These are phyloP conservation scores for Zaprionus inermis DNA, from an alignment of 1,140 invertebrate species.

Conservation along the genomic window DNA sequence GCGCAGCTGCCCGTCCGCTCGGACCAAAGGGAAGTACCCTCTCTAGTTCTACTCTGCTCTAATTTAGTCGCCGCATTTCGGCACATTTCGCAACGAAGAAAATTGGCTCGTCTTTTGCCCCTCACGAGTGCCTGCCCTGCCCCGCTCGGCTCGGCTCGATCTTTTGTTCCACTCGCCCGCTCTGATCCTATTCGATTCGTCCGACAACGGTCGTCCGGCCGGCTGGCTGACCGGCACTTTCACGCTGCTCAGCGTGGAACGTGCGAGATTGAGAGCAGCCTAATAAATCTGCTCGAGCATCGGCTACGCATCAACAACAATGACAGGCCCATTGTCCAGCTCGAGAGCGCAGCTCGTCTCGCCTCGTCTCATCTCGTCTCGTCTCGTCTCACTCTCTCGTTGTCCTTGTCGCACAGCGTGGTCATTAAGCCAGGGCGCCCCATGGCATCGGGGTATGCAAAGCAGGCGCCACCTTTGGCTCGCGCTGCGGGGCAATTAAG, in stretches of 20 bases:
- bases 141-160: neutral
- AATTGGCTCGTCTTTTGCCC: slow-evolving; percentile 66
- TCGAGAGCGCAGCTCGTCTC: slow-evolving; percentile 29
- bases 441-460: slow-evolving; percentile 33
- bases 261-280: slow-evolving; percentile 64
- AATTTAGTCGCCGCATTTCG: slow-evolving; percentile 67
- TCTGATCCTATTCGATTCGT: neutral
- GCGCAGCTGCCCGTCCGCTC: neutral
- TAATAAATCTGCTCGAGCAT: slow-evolving; percentile 71
- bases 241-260: slow-evolving; percentile 71
- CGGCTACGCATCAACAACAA: slow-evolving; percentile 66
- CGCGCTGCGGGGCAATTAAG: slow-evolving; percentile 16
- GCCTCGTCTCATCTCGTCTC: no score
- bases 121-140: neutral
- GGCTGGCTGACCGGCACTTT: slow-evolving; percentile 50
- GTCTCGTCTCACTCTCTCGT: slow-evolving; percentile 2
- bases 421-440: slow-evolving; percentile 61
- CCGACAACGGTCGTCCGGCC: neutral
- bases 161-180: neutral
- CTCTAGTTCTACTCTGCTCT: slow-evolving; percentile 41
- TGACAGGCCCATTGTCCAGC: slow-evolving; percentile 59
- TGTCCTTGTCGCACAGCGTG: slow-evolving; percentile 10
- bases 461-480: slow-evolving; percentile 28
- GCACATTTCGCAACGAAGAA: slow-evolving; percentile 44
- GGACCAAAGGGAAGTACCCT: neutral